Evolutionary conservation across 2,888 invertebrate species (phyloP).

Genomic region (Notocelia uddmanniana): DNA sequence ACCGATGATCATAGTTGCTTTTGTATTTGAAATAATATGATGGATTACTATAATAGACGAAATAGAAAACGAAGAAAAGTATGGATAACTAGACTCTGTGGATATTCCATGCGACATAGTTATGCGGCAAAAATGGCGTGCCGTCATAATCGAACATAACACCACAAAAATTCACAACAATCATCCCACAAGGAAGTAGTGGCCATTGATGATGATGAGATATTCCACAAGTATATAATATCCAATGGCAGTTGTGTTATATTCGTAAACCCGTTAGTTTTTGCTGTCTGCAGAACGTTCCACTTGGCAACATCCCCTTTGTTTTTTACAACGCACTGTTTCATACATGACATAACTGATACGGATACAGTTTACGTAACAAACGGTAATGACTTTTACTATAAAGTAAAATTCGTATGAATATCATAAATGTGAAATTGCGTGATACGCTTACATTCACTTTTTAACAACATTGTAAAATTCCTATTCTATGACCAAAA

Average conservation of each 20-base stretch:
- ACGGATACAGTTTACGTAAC: conserved; percentile 12
- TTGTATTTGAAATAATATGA: no score
- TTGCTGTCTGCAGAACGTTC: conserved; percentile 9
- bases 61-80: no score
- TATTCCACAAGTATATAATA: no score
- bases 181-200: no score
- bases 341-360: conserved; percentile 5
- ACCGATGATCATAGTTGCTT: no score
- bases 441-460: not conserved
- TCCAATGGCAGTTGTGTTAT: not conserved
- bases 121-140: no score
- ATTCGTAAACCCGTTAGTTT: not conserved
- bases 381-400: conserved; percentile 11
- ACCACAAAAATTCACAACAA: no score
- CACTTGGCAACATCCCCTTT: conserved; percentile 20
- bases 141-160: no score
- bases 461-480: not conserved
- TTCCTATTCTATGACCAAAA: not conserved
- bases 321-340: conserved; percentile 7
- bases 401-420: not conserved
- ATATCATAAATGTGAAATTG: not conserved
- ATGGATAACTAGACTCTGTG: no score
- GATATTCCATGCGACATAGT: no score
- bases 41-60: no score
- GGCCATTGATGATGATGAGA: no score